These are phyloP conservation scores for Scaptomyza reducta DNA, from an alignment of 2,888 invertebrate species.

Conservation along the genomic window DNA sequence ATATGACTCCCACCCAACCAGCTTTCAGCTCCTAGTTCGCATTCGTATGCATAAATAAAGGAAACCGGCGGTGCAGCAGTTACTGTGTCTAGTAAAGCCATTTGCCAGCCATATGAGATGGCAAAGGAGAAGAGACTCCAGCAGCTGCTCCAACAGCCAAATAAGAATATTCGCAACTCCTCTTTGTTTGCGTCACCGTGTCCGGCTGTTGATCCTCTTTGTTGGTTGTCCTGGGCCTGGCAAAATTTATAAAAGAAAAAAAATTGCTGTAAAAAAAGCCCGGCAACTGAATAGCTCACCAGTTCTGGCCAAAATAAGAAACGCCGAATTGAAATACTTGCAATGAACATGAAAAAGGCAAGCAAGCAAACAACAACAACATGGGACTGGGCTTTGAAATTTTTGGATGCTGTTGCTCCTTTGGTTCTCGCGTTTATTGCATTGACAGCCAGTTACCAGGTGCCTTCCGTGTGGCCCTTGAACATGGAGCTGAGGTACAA, in stretches of 20 bases:
- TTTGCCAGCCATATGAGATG: slow-evolving; percentile 52
- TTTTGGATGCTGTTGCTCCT: slow-evolving; percentile 57
- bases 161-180: slow-evolving; percentile 47
- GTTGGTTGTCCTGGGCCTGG: slow-evolving; percentile 27
- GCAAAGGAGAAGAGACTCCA: slow-evolving; percentile 16
- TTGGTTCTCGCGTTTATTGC: slow-evolving; percentile 71
- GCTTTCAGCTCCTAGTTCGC: slow-evolving; percentile 10
- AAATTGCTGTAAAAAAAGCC: slow-evolving; percentile 54
- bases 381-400: slow-evolving; percentile 35
- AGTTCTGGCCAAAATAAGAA: slow-evolving; percentile 54
- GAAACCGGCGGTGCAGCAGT: slow-evolving; percentile 49
- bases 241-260: slow-evolving; percentile 32
- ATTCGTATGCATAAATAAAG: slow-evolving; percentile 62
- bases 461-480: slow-evolving; percentile 43
- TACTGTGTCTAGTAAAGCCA: slow-evolving; percentile 61
- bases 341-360: slow-evolving; percentile 75
- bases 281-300: slow-evolving; percentile 34
- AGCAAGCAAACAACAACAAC: slow-evolving; percentile 30
- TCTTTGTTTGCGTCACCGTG: slow-evolving; percentile 10
- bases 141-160: slow-evolving; percentile 41
- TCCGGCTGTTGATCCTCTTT: slow-evolving; percentile 24
- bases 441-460: slow-evolving; percentile 66
- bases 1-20: slow-evolving; percentile 39
- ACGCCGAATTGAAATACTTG: slow-evolving; percentile 73
- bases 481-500: slow-evolving; percentile 19